These are phyloP conservation scores for Pollachius pollachius DNA, from an alignment of 2,113 vertebrate species.

Conservation along the genomic window DNA sequence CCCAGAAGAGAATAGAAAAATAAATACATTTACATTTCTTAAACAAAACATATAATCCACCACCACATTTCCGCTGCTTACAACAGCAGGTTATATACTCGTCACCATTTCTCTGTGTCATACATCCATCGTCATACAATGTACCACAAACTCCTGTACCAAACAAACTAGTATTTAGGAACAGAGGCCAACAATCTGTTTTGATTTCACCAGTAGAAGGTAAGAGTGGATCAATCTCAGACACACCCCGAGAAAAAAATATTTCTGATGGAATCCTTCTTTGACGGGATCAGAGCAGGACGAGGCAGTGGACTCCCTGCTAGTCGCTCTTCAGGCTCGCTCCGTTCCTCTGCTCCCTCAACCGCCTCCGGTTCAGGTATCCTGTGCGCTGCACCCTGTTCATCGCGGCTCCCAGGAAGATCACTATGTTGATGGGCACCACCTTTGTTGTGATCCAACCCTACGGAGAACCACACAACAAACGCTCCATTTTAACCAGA, in stretches of 20 bases:
- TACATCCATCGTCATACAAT: too few species aligned
- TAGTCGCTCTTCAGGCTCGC: slow-evolving; percentile 58
- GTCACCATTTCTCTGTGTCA: slow-evolving; percentile 18
- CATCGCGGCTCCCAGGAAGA: slow-evolving; percentile 57
- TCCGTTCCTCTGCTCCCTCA: slow-evolving; percentile 66
- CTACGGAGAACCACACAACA: slow-evolving; percentile 49
- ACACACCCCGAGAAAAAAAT: too few species aligned
- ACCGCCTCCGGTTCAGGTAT: slow-evolving; percentile 78
- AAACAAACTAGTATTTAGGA: too few species aligned
- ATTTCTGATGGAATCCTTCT: too few species aligned
- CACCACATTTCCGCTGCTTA: slow-evolving; percentile 70
- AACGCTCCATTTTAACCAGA: neutral
- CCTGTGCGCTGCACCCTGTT: slow-evolving; percentile 76
- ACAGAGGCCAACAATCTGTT: too few species aligned
- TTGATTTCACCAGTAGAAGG: too few species aligned
- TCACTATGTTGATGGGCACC: slow-evolving; percentile 65
- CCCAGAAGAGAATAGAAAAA: too few species aligned
- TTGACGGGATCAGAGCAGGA: too few species aligned
- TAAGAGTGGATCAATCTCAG: too few species aligned
- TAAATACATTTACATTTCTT: slow-evolving; percentile 1
- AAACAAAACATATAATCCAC: slow-evolving; percentile 49
- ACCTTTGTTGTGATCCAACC: slow-evolving; percentile 74
- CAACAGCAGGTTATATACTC: slow-evolving; percentile 69
- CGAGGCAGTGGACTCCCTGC: too few species aligned
- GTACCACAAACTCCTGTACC: too few species aligned